A percentile compares a stretch with the other conserved stretches of the same genome.
phyloP scores from a whole-genome alignment of 1,140 invertebrate species.

The Himalopsyche phryganea region DNA sequence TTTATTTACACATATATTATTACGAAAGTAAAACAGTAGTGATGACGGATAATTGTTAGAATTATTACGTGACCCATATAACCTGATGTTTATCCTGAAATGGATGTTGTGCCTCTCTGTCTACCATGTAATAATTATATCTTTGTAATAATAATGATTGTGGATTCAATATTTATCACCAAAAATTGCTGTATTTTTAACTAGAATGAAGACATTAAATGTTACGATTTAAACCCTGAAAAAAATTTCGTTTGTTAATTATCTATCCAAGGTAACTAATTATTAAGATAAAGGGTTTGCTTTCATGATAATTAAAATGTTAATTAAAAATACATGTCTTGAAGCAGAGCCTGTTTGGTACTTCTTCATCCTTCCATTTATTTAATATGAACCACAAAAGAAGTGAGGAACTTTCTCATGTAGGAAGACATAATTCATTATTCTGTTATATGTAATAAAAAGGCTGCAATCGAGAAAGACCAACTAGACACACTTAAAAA shows the following conservation, averaged over 20 bases:
- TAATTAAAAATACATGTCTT: no score
- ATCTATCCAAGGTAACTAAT: no score
- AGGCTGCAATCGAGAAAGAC: no score
- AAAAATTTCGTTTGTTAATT: background rate
- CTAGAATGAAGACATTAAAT: slow-evolving; percentile 33
- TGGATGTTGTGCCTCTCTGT: slow-evolving; percentile 34
- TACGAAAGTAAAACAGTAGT: slow-evolving; percentile 4
- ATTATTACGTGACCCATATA: slow-evolving; percentile 15
- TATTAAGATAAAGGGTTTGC: no score
- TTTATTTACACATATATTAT: slow-evolving; percentile 10
- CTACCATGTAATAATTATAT: slow-evolving; percentile 26
- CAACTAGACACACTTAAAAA: no score
- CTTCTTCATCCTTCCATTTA: no score
- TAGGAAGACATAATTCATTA: no score
- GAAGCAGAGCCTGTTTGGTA: no score
- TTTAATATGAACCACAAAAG: no score
- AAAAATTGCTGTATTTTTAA: slow-evolving; percentile 33
- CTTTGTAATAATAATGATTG: slow-evolving; percentile 31
- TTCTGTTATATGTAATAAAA: no score
- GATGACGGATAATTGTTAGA: slow-evolving; percentile 3
- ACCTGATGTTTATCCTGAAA: slow-evolving; percentile 30
- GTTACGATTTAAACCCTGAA: slow-evolving; percentile 26
- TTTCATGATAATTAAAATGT: no score
- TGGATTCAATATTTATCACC: slow-evolving; percentile 21
- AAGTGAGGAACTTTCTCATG: no score